phyloP scores from a whole-genome alignment of 1,140 invertebrate species.

The Diachasmimorpha longicaudata region DNA sequence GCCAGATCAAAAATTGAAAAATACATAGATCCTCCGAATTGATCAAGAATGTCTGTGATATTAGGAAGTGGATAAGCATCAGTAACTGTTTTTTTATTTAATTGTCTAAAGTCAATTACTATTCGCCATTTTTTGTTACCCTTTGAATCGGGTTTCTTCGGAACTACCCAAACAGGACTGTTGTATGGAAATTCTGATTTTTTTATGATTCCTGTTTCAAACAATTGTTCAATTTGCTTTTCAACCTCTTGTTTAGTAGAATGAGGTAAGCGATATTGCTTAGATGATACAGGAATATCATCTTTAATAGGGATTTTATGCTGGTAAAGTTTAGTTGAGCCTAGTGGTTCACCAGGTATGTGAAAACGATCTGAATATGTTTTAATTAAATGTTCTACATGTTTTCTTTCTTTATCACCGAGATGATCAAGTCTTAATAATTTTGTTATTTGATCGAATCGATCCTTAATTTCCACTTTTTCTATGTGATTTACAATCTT shows the following conservation, averaged over 20 bases:
- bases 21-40: slow-evolving; percentile 43
- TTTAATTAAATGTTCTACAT: slow-evolving; percentile 14
- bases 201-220: slow-evolving; percentile 33
- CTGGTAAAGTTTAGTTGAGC: background rate
- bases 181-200: slow-evolving; percentile 38
- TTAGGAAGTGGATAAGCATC: slow-evolving; percentile 65
- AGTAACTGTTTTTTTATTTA: slow-evolving; percentile 53
- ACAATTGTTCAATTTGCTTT: slow-evolving; percentile 36
- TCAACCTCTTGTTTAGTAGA: slow-evolving; percentile 36
- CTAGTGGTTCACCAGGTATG: slow-evolving; percentile 12
- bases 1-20: slow-evolving; percentile 56
- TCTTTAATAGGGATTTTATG: slow-evolving; percentile 7
- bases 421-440: slow-evolving; percentile 28
- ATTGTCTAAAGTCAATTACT: slow-evolving; percentile 53
- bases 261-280: slow-evolving; percentile 37
- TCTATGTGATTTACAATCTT: background rate
- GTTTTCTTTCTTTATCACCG: slow-evolving; percentile 23
- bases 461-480: background rate
- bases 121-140: slow-evolving; percentile 48
- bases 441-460: background rate
- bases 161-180: slow-evolving; percentile 45
- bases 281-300: slow-evolving; percentile 15
- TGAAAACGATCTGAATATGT: slow-evolving; percentile 20
- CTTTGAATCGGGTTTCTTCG: slow-evolving; percentile 48
- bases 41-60: slow-evolving; percentile 58